Percentiles rank a stretch among this genome's conserved stretches.
These are phyloP conservation scores for Porphyrio hochstetteri DNA, from an alignment of 2,113 vertebrate genomes.

Conservation along the genomic window DNA sequence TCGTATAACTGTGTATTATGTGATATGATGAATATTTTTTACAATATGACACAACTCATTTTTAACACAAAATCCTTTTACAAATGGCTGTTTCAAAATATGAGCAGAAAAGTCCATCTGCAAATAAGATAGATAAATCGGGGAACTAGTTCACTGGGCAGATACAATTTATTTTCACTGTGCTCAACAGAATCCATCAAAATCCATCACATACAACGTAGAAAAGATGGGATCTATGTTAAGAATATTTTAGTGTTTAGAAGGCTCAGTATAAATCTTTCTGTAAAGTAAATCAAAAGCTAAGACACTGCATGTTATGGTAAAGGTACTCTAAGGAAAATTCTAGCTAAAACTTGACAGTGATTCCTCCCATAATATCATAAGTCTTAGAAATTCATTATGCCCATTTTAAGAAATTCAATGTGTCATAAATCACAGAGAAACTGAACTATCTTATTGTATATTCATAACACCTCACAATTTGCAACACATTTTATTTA, in stretches of 20 bases:
- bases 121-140: neutral
- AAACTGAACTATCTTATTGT: neutral
- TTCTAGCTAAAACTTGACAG: neutral
- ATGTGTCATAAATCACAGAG: neutral
- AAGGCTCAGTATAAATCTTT: conserved; percentile 4
- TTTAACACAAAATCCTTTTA: neutral
- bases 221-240: conserved; percentile 22
- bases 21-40: neutral
- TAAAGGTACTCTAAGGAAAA: neutral
- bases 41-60: neutral
- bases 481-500: neutral
- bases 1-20: neutral
- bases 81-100: neutral
- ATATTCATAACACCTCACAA: neutral
- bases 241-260: conserved; percentile 31
- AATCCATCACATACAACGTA: neutral
- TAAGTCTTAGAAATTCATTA: neutral
- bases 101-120: neutral
- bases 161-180: neutral
- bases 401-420: neutral
- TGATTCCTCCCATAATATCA: neutral
- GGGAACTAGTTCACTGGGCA: neutral
- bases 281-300: conserved; percentile 18
- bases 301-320: neutral
- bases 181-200: conserved; percentile 17